phyloP scores from a whole-genome alignment of 2,888 invertebrate genomes.

The Lacanobia wlatinum region DNA sequence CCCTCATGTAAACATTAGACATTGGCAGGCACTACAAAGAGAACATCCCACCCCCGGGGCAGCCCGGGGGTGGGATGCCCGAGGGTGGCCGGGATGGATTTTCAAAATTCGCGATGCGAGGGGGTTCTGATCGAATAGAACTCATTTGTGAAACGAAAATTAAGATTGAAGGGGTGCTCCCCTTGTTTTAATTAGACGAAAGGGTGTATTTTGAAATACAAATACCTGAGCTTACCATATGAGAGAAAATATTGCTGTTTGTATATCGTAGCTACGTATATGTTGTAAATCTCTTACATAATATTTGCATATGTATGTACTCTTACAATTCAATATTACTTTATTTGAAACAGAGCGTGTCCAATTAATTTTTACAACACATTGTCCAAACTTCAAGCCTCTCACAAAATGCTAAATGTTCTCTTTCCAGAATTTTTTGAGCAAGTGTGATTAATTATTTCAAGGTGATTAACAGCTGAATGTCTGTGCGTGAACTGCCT shows the following conservation, averaged over 20 bases:
- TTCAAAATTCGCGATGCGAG: neutral
- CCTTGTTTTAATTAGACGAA: slow-evolving; percentile 5
- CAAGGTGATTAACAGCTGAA: slow-evolving; percentile 35
- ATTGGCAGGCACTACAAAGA: slow-evolving; percentile 1
- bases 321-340: slow-evolving; percentile 26
- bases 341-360: slow-evolving; percentile 56
- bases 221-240: neutral
- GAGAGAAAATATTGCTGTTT: neutral
- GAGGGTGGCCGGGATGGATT: neutral
- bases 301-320: neutral
- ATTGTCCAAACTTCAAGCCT: slow-evolving; percentile 30
- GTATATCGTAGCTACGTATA: neutral
- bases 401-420: slow-evolving; percentile 28
- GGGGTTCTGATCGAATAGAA: slow-evolving; percentile 2
- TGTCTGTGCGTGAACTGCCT: slow-evolving; percentile 10
- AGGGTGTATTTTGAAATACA: neutral
- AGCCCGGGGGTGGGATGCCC: no score
- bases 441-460: slow-evolving; percentile 9
- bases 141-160: slow-evolving; percentile 7
- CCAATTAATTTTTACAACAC: slow-evolving; percentile 54
- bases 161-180: neutral
- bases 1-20: neutral
- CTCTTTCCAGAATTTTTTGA: slow-evolving; percentile 37
- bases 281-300: slow-evolving; percentile 15
- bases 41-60: neutral